phyloP scores from a whole-genome alignment of 2,888 invertebrate genomes.

The Pollenia amentaria region DNA sequence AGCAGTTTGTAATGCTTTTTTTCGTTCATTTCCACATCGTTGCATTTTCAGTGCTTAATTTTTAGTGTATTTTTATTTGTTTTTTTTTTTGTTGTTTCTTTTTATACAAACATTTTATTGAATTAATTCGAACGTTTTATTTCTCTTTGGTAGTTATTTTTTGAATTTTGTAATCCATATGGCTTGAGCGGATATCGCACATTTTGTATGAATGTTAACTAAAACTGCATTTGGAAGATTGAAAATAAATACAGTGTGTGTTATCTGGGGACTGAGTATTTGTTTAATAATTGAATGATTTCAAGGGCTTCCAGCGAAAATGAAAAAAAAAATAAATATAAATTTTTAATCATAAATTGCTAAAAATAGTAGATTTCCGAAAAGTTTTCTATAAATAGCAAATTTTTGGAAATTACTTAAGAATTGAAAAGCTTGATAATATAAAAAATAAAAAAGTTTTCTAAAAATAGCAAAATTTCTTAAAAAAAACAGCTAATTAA shows the following conservation, averaged over 20 bases:
- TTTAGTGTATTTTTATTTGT: conserved; percentile 42
- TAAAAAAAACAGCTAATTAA: no score
- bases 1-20: conserved; percentile 20
- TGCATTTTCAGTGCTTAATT: conserved; percentile 58
- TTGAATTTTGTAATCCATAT: conserved; percentile 32
- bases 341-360: no score
- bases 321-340: not conserved
- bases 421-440: no score
- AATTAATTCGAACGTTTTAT: conserved; percentile 46
- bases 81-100: conserved; percentile 1
- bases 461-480: no score
- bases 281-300: not conserved
- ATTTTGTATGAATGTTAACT: not conserved
- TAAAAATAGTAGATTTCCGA: no score
- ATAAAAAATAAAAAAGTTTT: no score
- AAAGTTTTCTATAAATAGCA: no score
- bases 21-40: conserved; percentile 47
- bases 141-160: not conserved
- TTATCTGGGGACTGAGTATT: no score
- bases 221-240: conserved; percentile 21
- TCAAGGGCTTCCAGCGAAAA: not conserved
- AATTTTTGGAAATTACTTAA: no score
- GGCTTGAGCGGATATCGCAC: conserved; percentile 40
- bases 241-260: not conserved
- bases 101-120: conserved; percentile 47